A percentile compares a stretch with the other conserved stretches of the same genome.
phyloP scores from a whole-genome alignment of 2,797 vertebrate species.

The Tragopan temminckii region DNA sequence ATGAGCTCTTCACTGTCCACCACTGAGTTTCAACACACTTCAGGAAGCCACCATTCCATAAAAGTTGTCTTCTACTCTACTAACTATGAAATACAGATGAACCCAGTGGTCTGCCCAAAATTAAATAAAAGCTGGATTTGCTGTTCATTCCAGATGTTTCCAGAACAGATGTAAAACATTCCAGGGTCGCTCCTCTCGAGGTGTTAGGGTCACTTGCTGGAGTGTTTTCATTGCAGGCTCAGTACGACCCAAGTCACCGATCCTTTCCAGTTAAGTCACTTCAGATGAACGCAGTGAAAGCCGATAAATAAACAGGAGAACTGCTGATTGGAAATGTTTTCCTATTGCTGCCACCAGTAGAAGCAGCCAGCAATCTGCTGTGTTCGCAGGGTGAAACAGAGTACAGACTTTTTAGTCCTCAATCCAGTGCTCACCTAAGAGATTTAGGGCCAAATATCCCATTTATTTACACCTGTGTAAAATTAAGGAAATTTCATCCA shows the following conservation, averaged over 20 bases:
- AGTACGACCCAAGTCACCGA: background rate
- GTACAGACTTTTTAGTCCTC: background rate
- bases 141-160: background rate
- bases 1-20: background rate
- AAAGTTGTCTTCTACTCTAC: background rate
- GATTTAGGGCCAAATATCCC: slow-evolving; percentile 19
- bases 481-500: slow-evolving; percentile 25
- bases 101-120: background rate
- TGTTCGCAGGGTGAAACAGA: background rate
- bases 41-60: background rate
- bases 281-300: background rate
- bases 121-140: background rate
- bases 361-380: background rate
- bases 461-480: slow-evolving; percentile 40
- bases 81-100: background rate
- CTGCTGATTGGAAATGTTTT: background rate
- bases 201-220: background rate
- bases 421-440: slow-evolving; percentile 6
- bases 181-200: background rate
- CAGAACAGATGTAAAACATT: background rate
- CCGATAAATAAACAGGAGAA: background rate
- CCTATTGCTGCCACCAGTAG: background rate
- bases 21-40: background rate
- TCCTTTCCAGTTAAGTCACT: background rate
- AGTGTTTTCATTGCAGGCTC: background rate